Base-by-base conservation (phyloP, 1,140 invertebrate genomes). In the Radopholus similis region DNA sequence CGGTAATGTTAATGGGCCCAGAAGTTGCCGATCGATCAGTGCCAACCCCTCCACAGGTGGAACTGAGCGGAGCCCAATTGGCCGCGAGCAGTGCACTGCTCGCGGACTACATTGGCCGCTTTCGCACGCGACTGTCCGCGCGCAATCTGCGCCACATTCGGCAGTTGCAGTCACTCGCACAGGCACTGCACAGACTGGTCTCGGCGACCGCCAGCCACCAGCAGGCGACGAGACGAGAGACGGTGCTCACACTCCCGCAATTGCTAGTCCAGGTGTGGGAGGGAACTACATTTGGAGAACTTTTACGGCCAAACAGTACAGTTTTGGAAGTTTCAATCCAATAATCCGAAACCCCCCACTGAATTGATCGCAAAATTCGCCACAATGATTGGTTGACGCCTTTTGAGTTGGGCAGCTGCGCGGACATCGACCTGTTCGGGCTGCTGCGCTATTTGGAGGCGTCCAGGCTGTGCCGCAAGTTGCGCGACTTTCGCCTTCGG, bases 101-200 rank as follows among this genome's bases (percentile, higher is more conserved):
- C 32, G 23, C 85, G 21, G 87, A 88, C 73, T 97, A 97, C 85
- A 88, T 89, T 71, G 86, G 88, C 65, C 66, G 89, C 77, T 97
- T 90, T 83, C 85, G 87, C 72, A 86, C 85, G 3, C 85, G 89
- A 62, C 88, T 97, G 64, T 91, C 88, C 73, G 87, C 91, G 42
- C 88, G 87, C 71, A 97, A 92, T 84, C 83, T 96, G 8, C 83
- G 95, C 40, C 87, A 88, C 64, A 86, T 97, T 51, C 91, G 90
- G 82, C 93, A 96, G 83, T 80, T 97, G n/a, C 86, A 89, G 66
- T 92, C 89, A 81, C 87, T 94, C 65, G 84, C 93, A 4, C 88
- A 87, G 66, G 88, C 88, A 70, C 84, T 95, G n/a, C 84, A 90
- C 53, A 87, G 88, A 83, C 71, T 67, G 18, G 21, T 23, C 68